Evolutionary conservation across 2,113 vertebrate genomes (phyloP).

Genomic region (Gorsachius goisagi): DNA sequence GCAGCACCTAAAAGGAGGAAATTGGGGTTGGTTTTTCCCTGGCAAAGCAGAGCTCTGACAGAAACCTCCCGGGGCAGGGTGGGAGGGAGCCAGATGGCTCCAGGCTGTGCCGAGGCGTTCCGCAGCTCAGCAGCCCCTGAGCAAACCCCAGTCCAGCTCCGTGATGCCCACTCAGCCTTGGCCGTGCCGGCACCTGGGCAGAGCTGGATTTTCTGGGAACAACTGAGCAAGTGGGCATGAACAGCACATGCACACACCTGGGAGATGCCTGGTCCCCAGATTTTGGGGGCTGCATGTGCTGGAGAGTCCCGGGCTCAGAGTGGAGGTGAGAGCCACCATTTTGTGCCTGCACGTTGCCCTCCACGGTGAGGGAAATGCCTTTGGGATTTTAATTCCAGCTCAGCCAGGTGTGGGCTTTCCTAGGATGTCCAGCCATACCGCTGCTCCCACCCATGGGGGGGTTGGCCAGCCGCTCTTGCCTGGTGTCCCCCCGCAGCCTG

Average conservation of each 20-base stretch:
- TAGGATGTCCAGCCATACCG: fast-evolving
- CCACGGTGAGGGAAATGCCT: fast-evolving
- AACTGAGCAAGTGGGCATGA: not conserved
- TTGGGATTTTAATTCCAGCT: not conserved
- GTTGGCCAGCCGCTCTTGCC: not conserved
- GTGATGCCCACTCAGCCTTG: fast-evolving
- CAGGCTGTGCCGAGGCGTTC: not conserved
- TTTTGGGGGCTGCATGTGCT: fast-evolving
- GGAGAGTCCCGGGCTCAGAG: not conserved
- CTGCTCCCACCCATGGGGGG: not conserved
- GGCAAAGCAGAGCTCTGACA: not conserved
- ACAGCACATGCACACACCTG: fast-evolving
- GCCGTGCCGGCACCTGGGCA: not conserved
- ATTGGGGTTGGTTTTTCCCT: fast-evolving
- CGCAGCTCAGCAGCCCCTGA: not conserved
- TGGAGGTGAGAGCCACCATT: not conserved
- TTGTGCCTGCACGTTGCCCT: not conserved
- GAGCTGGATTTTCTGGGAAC: not conserved
- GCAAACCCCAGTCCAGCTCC: not conserved
- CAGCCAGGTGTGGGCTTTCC: not conserved
- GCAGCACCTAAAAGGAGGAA: not conserved
- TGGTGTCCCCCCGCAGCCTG: fast-evolving
- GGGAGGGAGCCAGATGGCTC: too few species aligned
- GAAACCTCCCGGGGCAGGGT: not conserved
- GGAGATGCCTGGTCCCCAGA: not conserved